Evolutionary conservation across 2,797 vertebrate species (phyloP).

Genomic region (Betta splendens): DNA sequence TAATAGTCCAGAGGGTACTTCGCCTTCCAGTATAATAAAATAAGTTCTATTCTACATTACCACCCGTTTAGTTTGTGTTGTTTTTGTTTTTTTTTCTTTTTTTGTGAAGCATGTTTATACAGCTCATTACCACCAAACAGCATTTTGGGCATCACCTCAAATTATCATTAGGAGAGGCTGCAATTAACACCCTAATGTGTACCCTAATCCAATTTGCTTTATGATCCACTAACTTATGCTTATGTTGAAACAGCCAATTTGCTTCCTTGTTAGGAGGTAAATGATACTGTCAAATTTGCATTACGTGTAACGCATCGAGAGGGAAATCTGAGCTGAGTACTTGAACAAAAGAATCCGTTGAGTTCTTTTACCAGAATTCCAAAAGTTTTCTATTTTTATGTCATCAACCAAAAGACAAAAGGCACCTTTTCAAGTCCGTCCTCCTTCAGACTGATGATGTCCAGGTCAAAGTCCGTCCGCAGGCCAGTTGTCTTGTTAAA

Average conservation of each 20-base stretch:
- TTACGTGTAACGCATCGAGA: conserved; percentile 55
- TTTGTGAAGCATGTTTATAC: conserved; percentile 67
- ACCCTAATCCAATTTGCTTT: conserved; percentile 84
- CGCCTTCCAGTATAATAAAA: conserved; percentile 64
- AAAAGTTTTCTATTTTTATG: no score
- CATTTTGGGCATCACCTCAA: conserved; percentile 78
- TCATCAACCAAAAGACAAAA: conserved; percentile 2
- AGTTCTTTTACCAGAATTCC: conserved; percentile 8
- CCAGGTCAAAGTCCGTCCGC: conserved; percentile 96
- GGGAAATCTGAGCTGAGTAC: conserved; percentile 36
- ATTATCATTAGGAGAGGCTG: conserved; percentile 77
- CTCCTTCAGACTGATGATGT: conserved; percentile 96
- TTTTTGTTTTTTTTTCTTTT: conserved; percentile 23
- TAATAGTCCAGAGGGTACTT: conserved; percentile 58
- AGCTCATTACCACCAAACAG: conserved; percentile 76
- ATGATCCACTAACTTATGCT: conserved; percentile 81
- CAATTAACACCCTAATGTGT: conserved; percentile 81
- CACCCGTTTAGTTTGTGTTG: conserved; percentile 40
- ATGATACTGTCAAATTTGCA: conserved; percentile 73
- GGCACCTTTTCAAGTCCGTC: conserved; percentile 97
- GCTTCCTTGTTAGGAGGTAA: conserved; percentile 83
- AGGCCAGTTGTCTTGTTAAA: conserved; percentile 96
- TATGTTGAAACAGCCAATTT: conserved; percentile 81
- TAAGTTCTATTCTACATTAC: conserved; percentile 60
- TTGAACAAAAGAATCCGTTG: conserved; percentile 27